Conservation (phyloP, 2,888 invertebrate species). For the Erebia aethiops region DNA sequence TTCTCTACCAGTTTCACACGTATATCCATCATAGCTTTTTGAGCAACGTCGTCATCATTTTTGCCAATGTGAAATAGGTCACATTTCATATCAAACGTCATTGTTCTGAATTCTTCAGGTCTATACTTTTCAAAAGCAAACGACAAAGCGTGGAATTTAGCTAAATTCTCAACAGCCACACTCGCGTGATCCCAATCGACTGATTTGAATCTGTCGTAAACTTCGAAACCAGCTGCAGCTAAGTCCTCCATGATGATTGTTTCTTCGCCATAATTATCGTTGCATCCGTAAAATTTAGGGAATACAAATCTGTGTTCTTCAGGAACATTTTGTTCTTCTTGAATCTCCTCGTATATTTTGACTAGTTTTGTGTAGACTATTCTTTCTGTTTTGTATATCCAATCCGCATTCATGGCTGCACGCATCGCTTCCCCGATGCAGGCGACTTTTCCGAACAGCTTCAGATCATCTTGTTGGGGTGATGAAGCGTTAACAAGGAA, state of each 20-base stretch:
- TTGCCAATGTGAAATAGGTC: slow-evolving; percentile 20
- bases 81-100: slow-evolving; percentile 43
- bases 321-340: slow-evolving; percentile 49
- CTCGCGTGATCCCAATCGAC: slow-evolving; percentile 62
- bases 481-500: slow-evolving; percentile 47
- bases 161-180: slow-evolving; percentile 54
- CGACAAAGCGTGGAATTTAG: slow-evolving; percentile 69
- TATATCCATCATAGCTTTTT: slow-evolving; percentile 31
- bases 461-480: slow-evolving; percentile 43
- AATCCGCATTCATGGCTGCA: slow-evolving; percentile 39
- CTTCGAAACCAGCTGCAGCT: slow-evolving; percentile 50
- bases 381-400: slow-evolving; percentile 54
- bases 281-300: slow-evolving; percentile 56
- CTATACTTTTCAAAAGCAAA: slow-evolving; percentile 49
- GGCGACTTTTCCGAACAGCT: slow-evolving; percentile 51
- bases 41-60: slow-evolving; percentile 13
- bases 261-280: slow-evolving; percentile 48
- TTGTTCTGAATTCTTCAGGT: slow-evolving; percentile 54
- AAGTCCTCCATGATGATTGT: slow-evolving; percentile 64
- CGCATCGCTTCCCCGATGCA: slow-evolving; percentile 53
- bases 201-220: slow-evolving; percentile 54
- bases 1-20: slow-evolving; percentile 38
- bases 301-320: slow-evolving; percentile 50
- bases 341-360: slow-evolving; percentile 49
- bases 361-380: slow-evolving; percentile 53